Percentiles rank a stretch among this genome's conserved stretches.
Evolutionary conservation across 2,113 vertebrate species (phyloP).

Genomic region (Neolamprologus modestus): DNA sequence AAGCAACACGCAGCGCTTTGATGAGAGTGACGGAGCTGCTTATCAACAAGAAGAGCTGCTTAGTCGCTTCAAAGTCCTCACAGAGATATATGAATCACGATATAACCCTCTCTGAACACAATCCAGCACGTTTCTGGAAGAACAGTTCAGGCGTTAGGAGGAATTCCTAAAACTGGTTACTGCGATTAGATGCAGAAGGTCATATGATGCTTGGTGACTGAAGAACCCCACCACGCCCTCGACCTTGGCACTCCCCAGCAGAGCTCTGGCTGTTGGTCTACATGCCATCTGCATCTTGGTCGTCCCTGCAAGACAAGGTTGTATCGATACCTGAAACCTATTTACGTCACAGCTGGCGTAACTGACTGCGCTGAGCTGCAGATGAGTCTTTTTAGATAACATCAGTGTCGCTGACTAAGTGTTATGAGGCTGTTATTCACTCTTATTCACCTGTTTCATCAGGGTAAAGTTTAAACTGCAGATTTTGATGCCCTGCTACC

Average conservation of each 20-base stretch:
- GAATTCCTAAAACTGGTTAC: neutral
- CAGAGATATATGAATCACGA: neutral
- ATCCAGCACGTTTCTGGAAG: neutral
- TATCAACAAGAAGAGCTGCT: neutral
- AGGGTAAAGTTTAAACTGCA: neutral
- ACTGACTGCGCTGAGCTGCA: neutral
- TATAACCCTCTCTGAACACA: neutral
- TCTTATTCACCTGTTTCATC: neutral
- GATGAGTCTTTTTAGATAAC: neutral
- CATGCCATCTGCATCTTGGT: neutral
- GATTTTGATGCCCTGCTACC: neutral
- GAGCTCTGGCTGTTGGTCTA: neutral
- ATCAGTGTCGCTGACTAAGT: neutral
- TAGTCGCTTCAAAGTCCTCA: neutral
- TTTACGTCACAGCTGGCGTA: neutral
- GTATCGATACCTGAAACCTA: neutral
- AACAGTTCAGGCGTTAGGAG: neutral
- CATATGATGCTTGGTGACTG: neutral
- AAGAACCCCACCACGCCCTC: neutral
- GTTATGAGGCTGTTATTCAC: neutral
- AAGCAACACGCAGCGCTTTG: fast-evolving
- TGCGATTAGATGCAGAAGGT: neutral
- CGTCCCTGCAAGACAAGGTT: fast-evolving
- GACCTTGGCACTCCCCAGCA: neutral
- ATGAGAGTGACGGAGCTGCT: neutral